These are phyloP conservation scores for Cephalopachus bancanus DNA, from an alignment of 2,797 vertebrate species.

Conservation along the genomic window DNA sequence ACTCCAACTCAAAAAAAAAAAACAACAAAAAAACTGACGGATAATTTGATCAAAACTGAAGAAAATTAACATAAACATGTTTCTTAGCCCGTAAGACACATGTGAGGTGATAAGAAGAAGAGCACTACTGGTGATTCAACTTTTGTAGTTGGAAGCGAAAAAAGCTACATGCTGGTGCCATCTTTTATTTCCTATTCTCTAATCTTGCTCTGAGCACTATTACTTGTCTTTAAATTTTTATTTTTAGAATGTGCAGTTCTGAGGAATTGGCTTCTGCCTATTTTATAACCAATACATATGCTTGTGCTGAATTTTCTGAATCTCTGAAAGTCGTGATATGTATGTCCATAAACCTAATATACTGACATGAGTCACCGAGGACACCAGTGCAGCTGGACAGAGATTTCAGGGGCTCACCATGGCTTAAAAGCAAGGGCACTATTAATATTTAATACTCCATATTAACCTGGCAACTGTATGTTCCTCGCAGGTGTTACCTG, in stretches of 20 bases:
- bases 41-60: slow-evolving; percentile 56
- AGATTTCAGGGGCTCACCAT: slow-evolving; percentile 56
- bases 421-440: slow-evolving; percentile 49
- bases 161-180: background rate
- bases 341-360: background rate
- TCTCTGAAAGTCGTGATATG: slow-evolving; percentile 35
- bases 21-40: slow-evolving; percentile 3
- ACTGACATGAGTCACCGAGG: background rate
- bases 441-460: slow-evolving; percentile 67
- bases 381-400: background rate
- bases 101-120: background rate
- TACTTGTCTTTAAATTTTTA: slow-evolving; percentile 59
- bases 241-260: background rate
- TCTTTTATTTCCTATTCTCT: slow-evolving; percentile 58
- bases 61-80: slow-evolving; percentile 54
- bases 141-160: slow-evolving; percentile 20
- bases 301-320: slow-evolving; percentile 5
- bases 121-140: background rate
- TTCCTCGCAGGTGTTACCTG: slow-evolving; percentile 73
- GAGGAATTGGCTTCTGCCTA: slow-evolving; percentile 49
- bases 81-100: background rate
- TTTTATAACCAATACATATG: background rate
- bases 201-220: slow-evolving; percentile 45
- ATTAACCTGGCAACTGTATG: slow-evolving; percentile 67
- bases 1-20: no score